Evolutionary conservation across 2,888 invertebrate species (phyloP), one percentile per base, ranked within the genome.

Genomic region (Eilema griseolum): DNA sequence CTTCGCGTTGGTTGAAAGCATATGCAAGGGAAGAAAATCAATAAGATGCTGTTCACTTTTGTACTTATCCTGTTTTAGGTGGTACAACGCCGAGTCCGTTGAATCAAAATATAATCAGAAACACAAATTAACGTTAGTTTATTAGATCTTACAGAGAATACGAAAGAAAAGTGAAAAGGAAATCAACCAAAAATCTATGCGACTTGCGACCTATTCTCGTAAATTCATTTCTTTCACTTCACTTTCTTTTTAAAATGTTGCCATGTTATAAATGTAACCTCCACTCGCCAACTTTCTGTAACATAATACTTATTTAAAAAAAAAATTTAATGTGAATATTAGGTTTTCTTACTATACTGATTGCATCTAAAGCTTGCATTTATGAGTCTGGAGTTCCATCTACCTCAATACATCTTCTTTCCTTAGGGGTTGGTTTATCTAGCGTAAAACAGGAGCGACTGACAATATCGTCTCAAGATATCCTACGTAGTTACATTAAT

Each of bases 181-280:
- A 95, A 94, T 94, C 95, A 95, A 95, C 94, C 94, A 95, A 95
- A 95, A 95, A 95, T 94, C 94, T 95, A 94, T 94, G 90, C 94
- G 92, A 95, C 92, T 93, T 88, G 93, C 94, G 94, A 94, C 94
- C 95, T 95, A 95, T 94, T 95, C 95, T 93, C 93, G 94, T 93
- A 94, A 94, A 93, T 94, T 93, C 95, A 95, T 95, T 94, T 95
- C 95, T 94, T 94, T 95, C 94, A 92, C 93, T 93, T 93, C 93
- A 93, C 93, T 94, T 94, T 93, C 93, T 93, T 95, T 94, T 95
- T 92, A 88, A 90, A 93, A 92, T 92, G 94, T 95, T 94, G 89
- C 94, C 91, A 92, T 65, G 63, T 67, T 73, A 77, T 37, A 68
- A 79, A 69, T 57, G 3, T n/a, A 74, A 67, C 64, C 69, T 61